Percentiles rank a stretch among this genome's conserved stretches.
phyloP scores from a whole-genome alignment of 1,140 invertebrate species.

The Pemphigus obesinymphae region DNA sequence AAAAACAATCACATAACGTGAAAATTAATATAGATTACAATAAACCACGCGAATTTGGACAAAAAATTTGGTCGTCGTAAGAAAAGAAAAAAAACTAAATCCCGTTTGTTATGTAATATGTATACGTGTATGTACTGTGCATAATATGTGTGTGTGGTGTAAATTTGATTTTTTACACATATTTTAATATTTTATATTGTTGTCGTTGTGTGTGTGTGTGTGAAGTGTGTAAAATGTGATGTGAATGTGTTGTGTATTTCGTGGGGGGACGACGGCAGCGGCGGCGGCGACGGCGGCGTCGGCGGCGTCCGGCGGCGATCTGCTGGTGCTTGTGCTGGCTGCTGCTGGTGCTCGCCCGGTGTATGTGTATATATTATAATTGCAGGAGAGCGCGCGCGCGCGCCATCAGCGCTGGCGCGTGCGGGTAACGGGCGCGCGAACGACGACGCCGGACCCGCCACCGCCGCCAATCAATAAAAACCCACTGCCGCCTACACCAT shows the following conservation, averaged over 20 bases:
- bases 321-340: slow-evolving; percentile 31
- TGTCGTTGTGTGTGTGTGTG: not conserved
- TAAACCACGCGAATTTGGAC: too few relatives aligned
- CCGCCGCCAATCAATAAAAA: slow-evolving; percentile 38
- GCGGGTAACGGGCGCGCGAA: not conserved
- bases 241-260: not conserved
- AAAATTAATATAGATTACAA: too few relatives aligned
- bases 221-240: not conserved
- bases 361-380: not conserved
- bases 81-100: too few relatives aligned
- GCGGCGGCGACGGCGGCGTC: slow-evolving; percentile 35
- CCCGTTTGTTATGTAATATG: too few relatives aligned
- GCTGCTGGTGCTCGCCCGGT: slow-evolving; percentile 30
- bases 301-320: slow-evolving; percentile 38
- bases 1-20: too few relatives aligned
- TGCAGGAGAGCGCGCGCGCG: not conserved
- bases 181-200: not conserved
- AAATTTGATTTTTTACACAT: not conserved
- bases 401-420: not conserved
- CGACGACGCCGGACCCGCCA: slow-evolving; percentile 3
- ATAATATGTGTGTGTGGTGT: not conserved
- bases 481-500: not conserved
- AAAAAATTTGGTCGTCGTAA: too few relatives aligned
- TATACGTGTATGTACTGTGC: too few relatives aligned
- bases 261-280: slow-evolving; percentile 25